Conservation (phyloP, 2,797 vertebrate species). For the Poeciliopsis turneri region DNA sequence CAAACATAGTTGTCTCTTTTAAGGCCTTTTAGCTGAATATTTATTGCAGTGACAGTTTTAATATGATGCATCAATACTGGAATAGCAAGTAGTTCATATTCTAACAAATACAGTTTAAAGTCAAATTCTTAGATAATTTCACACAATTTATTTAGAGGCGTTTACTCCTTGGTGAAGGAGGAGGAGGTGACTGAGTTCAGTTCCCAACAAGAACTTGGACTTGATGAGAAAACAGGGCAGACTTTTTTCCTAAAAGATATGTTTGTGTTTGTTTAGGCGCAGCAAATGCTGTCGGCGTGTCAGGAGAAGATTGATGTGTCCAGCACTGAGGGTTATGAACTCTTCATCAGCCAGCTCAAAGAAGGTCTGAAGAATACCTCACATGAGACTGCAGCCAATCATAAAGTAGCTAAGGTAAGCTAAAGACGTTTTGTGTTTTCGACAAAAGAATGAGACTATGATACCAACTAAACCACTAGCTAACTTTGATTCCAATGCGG, state of each 20-base stretch:
- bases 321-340: constrained; percentile 94
- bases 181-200: neutral
- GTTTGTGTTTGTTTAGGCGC: constrained; percentile 84
- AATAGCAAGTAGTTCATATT: neutral
- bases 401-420: constrained; percentile 99
- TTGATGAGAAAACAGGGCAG: neutral
- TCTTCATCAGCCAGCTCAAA: constrained; percentile 96
- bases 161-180: neutral
- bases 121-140: neutral
- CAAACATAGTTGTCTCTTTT: neutral
- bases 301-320: constrained; percentile 97
- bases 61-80: neutral
- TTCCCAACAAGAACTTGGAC: neutral
- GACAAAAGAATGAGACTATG: neutral
- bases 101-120: neutral
- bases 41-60: neutral
- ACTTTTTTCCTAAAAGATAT: constrained; percentile 3
- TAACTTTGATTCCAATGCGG: neutral
- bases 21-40: neutral
- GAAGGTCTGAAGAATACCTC: constrained; percentile 99
- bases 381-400: constrained; percentile 98
- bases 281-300: constrained; percentile 95
- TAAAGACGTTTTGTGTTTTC: neutral
- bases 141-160: neutral
- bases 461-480: neutral